Evolutionary conservation across 2,797 vertebrate species (phyloP), one percentile per base, ranked within the genome.

Genomic region (Danio jaintianensis): DNA sequence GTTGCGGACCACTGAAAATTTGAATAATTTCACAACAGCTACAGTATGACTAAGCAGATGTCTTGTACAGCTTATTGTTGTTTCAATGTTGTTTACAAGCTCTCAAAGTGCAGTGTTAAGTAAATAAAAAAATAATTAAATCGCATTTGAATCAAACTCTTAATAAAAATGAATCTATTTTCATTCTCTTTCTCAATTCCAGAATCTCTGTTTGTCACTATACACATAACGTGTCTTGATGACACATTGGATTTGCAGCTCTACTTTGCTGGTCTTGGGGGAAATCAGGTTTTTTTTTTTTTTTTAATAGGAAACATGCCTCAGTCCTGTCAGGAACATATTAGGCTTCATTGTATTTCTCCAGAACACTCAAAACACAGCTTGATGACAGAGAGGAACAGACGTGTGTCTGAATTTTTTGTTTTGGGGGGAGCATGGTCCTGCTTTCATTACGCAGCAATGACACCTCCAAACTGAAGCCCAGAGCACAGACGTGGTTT

Each of bases 231-330:
- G 83, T 85, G 88, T 88, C 86, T 87, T 90, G 90, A 89, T 83
- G 84, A 91, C 91, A 92, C 85, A 84, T 68, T 48, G 87, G 85
- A 89, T 90, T 84, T 87, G 87, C 80, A 88, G 85, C 83, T 85
- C 75, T 81, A 85, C 82, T 82, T 64, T 71, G 86, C 67, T 78
- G 84, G 75, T 90, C 93, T 90, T 84, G 59, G 56, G 88, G 89
- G 90, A 91, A 92, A 92, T 89, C 85, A 88, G 82, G 1, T 43
- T 67, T 62, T 7, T 12, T 2, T 2, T 12, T 47, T 47, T 47
- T 12, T 80, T 61, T 89, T 93, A 93, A 93, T 94, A 82, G 81
- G 89, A 93, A 94, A 92, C 92, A 93, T 88, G 87, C 87, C 81
- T 79, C 20, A 52, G 53, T 78, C 58, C 79, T 82, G 58, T 70